Evolutionary conservation across 2,113 vertebrate genomes (phyloP).

Genomic region (Pelmatolapia mariae): DNA sequence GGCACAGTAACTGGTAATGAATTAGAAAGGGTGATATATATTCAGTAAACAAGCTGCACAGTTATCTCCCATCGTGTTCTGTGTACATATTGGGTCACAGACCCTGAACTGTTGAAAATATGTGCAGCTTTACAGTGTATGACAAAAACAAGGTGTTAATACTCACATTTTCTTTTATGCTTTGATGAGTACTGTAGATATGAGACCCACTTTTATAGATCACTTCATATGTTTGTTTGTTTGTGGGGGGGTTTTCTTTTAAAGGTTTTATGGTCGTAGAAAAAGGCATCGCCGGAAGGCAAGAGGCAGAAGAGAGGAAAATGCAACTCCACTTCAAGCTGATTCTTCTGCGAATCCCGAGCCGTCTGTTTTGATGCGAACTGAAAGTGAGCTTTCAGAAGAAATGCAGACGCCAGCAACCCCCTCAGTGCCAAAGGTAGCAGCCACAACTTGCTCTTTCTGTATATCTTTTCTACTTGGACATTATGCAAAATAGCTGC

Average conservation of each 20-base stretch:
- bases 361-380: background rate
- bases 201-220: background rate
- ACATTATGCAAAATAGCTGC: background rate
- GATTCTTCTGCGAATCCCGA: background rate
- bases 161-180: background rate
- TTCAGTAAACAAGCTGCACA: background rate
- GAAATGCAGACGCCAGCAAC: background rate
- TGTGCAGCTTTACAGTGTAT: background rate
- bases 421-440: slow-evolving; percentile 7
- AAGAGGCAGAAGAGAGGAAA: background rate
- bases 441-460: background rate
- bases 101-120: background rate
- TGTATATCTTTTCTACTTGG: background rate
- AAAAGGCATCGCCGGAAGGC: background rate
- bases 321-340: background rate
- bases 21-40: background rate
- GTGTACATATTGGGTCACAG: background rate
- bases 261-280: background rate
- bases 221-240: background rate
- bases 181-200: background rate
- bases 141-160: background rate
- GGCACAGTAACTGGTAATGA: background rate
- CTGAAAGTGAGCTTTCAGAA: background rate
- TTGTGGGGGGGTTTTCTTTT: background rate
- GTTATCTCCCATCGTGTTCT: background rate